Percentiles rank a stretch among this genome's conserved stretches.
Evolutionary conservation across 2,113 vertebrate species (phyloP).

Genomic region (Nycticebus coucang): DNA sequence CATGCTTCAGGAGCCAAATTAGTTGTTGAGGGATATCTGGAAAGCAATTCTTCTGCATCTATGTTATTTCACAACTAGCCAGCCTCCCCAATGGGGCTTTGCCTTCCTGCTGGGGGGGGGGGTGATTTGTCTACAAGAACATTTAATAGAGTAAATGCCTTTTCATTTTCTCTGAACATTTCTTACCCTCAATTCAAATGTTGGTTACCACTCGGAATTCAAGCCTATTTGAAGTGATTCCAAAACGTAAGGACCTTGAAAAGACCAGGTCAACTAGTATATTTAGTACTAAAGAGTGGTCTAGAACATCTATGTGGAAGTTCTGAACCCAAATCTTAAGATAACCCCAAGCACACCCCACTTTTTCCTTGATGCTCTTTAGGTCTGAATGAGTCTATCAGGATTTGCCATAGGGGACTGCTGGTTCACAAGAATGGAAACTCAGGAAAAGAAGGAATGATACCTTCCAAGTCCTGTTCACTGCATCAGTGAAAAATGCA

Average conservation of each 20-base stretch:
- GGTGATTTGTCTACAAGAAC: background rate
- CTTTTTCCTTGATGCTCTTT: slow-evolving; percentile 9
- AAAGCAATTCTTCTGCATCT: slow-evolving; percentile 45
- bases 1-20: slow-evolving; percentile 68
- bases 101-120: background rate
- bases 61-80: slow-evolving; percentile 39
- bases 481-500: background rate
- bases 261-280: background rate
- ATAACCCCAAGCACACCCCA: background rate
- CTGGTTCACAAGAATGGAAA: background rate
- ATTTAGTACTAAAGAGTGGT: background rate
- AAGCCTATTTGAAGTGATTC: background rate
- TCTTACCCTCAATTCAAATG: background rate
- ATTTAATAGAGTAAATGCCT: slow-evolving; percentile 42
- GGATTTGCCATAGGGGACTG: background rate
- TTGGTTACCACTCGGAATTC: background rate
- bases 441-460: background rate
- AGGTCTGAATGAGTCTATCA: background rate
- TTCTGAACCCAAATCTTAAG: background rate
- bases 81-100: background rate
- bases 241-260: slow-evolving; percentile 22
- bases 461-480: background rate
- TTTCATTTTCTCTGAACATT: slow-evolving; percentile 1
- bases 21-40: slow-evolving; percentile 31
- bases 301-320: background rate